Conservation (phyloP, 2,113 vertebrate species). For the Ageneiosus marmoratus region DNA sequence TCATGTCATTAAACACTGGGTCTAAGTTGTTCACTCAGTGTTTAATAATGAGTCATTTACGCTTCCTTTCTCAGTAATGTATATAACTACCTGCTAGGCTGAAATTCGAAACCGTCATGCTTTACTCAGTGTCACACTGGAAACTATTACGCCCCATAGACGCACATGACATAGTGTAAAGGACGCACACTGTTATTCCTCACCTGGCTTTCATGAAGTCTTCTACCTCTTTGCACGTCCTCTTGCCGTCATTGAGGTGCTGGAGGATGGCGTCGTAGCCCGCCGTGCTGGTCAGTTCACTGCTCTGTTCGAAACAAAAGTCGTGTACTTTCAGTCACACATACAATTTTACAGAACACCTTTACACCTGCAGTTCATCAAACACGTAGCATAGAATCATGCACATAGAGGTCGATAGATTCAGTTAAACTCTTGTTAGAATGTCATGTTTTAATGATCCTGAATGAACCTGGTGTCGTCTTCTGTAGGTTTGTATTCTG, state of each 20-base stretch:
- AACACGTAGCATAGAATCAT: neutral
- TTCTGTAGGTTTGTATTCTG: neutral
- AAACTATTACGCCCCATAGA: neutral
- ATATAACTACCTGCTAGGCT: neutral
- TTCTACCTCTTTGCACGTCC: conserved; percentile 94
- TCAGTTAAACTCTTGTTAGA: neutral
- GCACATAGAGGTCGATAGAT: neutral
- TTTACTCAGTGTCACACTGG: neutral
- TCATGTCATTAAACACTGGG: neutral
- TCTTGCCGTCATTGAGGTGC: conserved; percentile 87
- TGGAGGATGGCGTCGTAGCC: conserved; percentile 90
- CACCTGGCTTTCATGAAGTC: conserved; percentile 96
- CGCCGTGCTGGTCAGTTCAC: conserved; percentile 79
- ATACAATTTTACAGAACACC: too few species aligned
- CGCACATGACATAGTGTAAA: neutral
- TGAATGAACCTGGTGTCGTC: neutral
- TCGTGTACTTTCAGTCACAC: too few species aligned
- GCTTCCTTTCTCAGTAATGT: neutral
- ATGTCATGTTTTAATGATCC: too few species aligned
- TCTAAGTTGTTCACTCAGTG: neutral
- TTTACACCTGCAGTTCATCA: neutral
- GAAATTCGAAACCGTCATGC: neutral
- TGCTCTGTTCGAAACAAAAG: conserved; percentile 69
- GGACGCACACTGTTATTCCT: neutral
- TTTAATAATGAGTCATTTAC: too few species aligned